Conservation (phyloP, 2,888 invertebrate genomes). For the Drosophila vallismaia region DNA sequence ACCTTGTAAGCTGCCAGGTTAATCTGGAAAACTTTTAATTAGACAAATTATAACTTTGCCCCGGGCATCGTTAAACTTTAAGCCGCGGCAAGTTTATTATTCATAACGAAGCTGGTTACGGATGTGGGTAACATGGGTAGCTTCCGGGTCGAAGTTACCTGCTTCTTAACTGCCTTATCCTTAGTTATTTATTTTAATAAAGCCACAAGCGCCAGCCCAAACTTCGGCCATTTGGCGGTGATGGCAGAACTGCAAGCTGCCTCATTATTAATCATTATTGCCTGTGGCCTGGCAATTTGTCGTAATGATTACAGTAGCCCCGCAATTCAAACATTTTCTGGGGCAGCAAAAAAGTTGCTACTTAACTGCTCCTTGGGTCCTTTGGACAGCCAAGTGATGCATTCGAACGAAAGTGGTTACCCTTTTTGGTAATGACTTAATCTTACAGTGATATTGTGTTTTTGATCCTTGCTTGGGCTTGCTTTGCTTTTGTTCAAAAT, state of each 20-base stretch:
- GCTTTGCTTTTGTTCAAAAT: no score
- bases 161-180: slow-evolving; percentile 28
- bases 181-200: slow-evolving; percentile 52
- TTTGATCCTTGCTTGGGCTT: not conserved
- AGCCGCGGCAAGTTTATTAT: slow-evolving; percentile 52
- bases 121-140: slow-evolving; percentile 24
- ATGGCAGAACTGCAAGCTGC: slow-evolving; percentile 34
- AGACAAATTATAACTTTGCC: slow-evolving; percentile 66
- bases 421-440: slow-evolving; percentile 42
- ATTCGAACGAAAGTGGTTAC: slow-evolving; percentile 33
- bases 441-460: not conserved
- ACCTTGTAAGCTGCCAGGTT: slow-evolving; percentile 38
- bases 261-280: slow-evolving; percentile 61
- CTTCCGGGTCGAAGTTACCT: slow-evolving; percentile 10
- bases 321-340: not conserved
- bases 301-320: slow-evolving; percentile 45
- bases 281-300: slow-evolving; percentile 34
- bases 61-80: slow-evolving; percentile 51
- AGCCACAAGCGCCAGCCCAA: slow-evolving; percentile 37
- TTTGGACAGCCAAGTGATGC: slow-evolving; percentile 44
- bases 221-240: slow-evolving; percentile 52
- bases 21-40: slow-evolving; percentile 68
- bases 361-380: slow-evolving; percentile 42
- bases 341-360: slow-evolving; percentile 25
- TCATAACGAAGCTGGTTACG: slow-evolving; percentile 40